Evolutionary conservation across 2,797 vertebrate species (phyloP), one percentile per base, ranked within the genome.

Genomic region (Myotis findleyi): DNA sequence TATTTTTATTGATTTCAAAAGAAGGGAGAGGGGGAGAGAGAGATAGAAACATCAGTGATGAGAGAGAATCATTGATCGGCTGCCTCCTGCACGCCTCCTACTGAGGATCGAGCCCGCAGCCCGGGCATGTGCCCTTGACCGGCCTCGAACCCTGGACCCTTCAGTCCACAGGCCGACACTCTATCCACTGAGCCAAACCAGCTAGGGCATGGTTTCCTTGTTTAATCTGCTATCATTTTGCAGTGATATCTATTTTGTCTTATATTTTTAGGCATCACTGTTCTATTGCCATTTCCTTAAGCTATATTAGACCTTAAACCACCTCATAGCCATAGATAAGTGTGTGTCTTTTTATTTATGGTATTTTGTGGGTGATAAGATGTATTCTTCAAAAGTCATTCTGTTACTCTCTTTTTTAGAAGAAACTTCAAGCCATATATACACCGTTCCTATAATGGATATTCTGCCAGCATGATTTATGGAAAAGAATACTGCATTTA

Each of bases 201-300:
- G 25, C 57, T 59, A 59, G 57, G 25, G 25, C 21, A 75, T 80
- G 3, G 2, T 62, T 87, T 69, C 38, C 12, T 66, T 87, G 30
- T 87, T 92, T 71, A 85, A 33, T 87, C 11, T 83, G 47, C 1
- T 20, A 18, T 88, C 66, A 76, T 51, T 95, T 90, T 84, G 53
- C 47, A 75, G 5, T 68, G 38, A 71, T 82, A 47, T 69, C 14
- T 71, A 27, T 41, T 95, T 92, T 92, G 16, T 73, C 41, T 96
- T 93, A 44, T 64, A 23, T 62, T 25, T 69, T 75, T 71, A 94
- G 14, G 13, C 87, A 53, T 49, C 49, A n/a, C 38, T 21, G 5
- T 77, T 44, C 33, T 51, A 51, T 23, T 91, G 91, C 23, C 18
- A 82, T 66, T 89, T 89, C 9, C n/a, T 72, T 49, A 41, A 73